phyloP scores from a whole-genome alignment of 2,888 invertebrate species.

The Caradrina clavipalpis region DNA sequence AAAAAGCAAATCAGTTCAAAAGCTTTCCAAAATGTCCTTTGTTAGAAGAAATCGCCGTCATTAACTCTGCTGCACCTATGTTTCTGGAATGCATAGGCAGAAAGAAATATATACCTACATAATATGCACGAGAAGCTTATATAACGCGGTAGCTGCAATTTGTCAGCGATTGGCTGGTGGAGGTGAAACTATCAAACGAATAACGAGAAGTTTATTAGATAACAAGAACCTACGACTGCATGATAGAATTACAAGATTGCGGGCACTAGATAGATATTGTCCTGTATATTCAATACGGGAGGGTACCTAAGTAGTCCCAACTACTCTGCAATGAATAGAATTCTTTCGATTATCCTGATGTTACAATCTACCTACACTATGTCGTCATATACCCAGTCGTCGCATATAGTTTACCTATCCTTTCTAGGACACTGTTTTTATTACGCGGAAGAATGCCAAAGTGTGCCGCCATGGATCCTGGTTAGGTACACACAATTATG shows the following conservation, averaged over 20 bases:
- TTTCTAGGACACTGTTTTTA: slow-evolving; percentile 25
- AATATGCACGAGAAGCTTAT: slow-evolving; percentile 9
- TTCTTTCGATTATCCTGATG: slow-evolving; percentile 24
- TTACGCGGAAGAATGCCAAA: slow-evolving; percentile 15
- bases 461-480: slow-evolving; percentile 26
- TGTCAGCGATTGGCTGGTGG: slow-evolving; percentile 31
- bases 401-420: slow-evolving; percentile 10
- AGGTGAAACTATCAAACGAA: slow-evolving; percentile 50
- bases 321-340: slow-evolving; percentile 2
- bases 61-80: not conserved
- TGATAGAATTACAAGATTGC: slow-evolving; percentile 26
- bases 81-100: slow-evolving; percentile 19
- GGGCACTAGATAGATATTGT: slow-evolving; percentile 11
- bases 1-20: not conserved
- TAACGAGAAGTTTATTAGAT: slow-evolving; percentile 53
- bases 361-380: not conserved
- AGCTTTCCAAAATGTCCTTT: not conserved
- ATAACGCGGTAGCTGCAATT: slow-evolving; percentile 35
- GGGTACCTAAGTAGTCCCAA: slow-evolving; percentile 8
- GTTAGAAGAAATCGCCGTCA: slow-evolving; percentile 11
- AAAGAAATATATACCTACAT: slow-evolving; percentile 11
- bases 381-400: not conserved
- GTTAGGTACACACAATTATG: slow-evolving; percentile 23
- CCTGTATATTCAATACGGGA: slow-evolving; percentile 25
- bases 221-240: slow-evolving; percentile 42